Evolutionary conservation across 2,797 vertebrate species (phyloP), one percentile per base, ranked within the genome.

Genomic region (Spinus olivaceus): DNA sequence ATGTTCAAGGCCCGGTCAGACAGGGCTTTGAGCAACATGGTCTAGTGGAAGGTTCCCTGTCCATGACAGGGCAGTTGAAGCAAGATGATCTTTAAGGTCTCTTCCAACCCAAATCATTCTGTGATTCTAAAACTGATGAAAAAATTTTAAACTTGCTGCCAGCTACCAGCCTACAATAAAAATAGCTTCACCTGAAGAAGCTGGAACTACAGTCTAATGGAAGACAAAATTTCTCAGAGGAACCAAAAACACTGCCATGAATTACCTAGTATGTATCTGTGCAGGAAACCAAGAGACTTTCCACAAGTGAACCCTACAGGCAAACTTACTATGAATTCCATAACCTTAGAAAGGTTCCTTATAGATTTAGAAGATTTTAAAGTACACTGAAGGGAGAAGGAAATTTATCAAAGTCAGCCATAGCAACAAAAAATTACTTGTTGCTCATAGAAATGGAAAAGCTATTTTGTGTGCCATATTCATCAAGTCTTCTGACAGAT

Each of bases 341-440:
- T 24, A 8, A 37, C 9, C 50, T 95, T 35, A 8, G 18, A 81
- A 85, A 92, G 39, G 39, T 17, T 78, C 33, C 33, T 92, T 59
- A 61, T 60, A 82, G 24, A 87, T 33, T n/a, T 39, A 39, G 17
- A 57, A 82, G 24, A 87, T 33, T n/a, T 35, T 37, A 19, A 57
- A 92, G 53, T 22, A 69, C 0, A 2, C 37, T 74, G 69, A 94
- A 92, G 44, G 59, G 39, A 88, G 66, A 90, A 81, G 51, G 28
- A 81, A 91, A 92, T 93, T 72, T 33, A 88, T 95, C 85, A 59
- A 91, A 85, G 85, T 76, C 94, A 92, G 19, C 42, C 79, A 86
- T 35, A 50, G 69, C 72, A 89, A 82, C 50, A 88, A 94, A 90
- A 78, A 82, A 78, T 86, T 88, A 88, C 57, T 78, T 50, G 39